Conservation (phyloP, 2,888 invertebrate genomes). For the Mimachlamys varia region DNA sequence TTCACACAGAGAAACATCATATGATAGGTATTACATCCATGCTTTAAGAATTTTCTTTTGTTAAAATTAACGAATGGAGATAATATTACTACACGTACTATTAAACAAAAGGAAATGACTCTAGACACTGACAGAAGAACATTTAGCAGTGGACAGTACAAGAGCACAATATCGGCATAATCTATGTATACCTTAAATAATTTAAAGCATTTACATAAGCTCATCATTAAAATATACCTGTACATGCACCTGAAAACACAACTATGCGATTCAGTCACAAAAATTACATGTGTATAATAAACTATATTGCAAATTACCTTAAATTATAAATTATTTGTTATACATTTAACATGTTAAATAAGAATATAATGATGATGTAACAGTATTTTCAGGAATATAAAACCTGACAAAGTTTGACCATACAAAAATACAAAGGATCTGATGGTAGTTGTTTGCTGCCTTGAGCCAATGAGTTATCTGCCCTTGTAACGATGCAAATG, state of each 20-base stretch:
- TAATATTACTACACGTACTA: not conserved
- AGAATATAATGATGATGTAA: constrained; percentile 18
- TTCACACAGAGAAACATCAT: not conserved
- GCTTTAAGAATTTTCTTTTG: not conserved
- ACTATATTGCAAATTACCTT: constrained; percentile 15
- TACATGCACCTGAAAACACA: not conserved
- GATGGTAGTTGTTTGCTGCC: constrained; percentile 19
- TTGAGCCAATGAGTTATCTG: not conserved
- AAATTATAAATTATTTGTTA: constrained; percentile 18
- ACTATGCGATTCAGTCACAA: not conserved
- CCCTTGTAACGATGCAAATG: not conserved
- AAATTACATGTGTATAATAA: constrained; percentile 6
- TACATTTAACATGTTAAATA: constrained; percentile 18
- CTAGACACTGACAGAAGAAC: not conserved
- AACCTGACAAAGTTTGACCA: constrained; percentile 24
- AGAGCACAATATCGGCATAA: not conserved
- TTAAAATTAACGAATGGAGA: not conserved
- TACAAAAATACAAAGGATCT: constrained; percentile 33
- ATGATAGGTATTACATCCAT: not conserved
- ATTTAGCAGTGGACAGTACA: not conserved
- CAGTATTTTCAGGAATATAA: constrained; percentile 7
- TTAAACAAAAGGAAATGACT: not conserved
- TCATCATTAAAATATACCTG: not conserved
- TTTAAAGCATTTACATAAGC: constrained; percentile 28
- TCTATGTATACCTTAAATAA: constrained; percentile 31